phyloP scores from a whole-genome alignment of 2,888 invertebrate genomes.

The Dione vanillae region DNA sequence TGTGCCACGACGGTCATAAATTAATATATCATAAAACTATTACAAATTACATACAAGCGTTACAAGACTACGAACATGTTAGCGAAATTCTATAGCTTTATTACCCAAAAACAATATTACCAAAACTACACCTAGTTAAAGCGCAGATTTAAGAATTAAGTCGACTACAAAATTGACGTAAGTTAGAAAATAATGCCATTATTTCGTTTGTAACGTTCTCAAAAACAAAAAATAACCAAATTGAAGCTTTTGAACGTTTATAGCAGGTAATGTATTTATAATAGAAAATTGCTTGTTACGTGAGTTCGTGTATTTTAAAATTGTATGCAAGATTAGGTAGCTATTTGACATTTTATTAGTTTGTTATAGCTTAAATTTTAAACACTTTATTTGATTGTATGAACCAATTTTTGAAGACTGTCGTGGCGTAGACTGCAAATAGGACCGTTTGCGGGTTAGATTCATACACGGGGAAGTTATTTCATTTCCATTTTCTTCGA shows the following conservation, averaged over 20 bases:
- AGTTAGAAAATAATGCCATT: not conserved
- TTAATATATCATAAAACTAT: too few relatives aligned
- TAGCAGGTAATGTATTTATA: not conserved
- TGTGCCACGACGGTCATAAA: too few relatives aligned
- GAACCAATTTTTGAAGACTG: too few relatives aligned
- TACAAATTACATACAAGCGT: too few relatives aligned
- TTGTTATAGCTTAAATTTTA: not conserved
- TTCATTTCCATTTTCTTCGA: too few relatives aligned
- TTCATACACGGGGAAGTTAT: too few relatives aligned
- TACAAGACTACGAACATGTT: too few relatives aligned
- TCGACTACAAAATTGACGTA: not conserved
- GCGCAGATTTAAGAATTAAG: too few relatives aligned
- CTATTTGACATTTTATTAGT: not conserved
- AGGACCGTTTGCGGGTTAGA: too few relatives aligned
- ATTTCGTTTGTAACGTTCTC: not conserved
- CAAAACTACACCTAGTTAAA: not conserved
- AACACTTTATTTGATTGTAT: too few relatives aligned
- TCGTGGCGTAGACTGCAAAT: too few relatives aligned
- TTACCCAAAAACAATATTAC: not conserved
- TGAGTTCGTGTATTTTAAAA: not conserved
- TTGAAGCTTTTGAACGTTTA: slow-evolving; percentile 1
- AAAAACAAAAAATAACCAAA: slow-evolving; percentile 5
- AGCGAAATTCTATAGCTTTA: too few relatives aligned
- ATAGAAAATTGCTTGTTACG: not conserved
- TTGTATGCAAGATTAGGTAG: not conserved